A percentile compares a stretch with the other conserved stretches of the same genome.
These are phyloP conservation scores for Phyllostomus discolor DNA, from an alignment of 2,113 vertebrate genomes.

Conservation along the genomic window DNA sequence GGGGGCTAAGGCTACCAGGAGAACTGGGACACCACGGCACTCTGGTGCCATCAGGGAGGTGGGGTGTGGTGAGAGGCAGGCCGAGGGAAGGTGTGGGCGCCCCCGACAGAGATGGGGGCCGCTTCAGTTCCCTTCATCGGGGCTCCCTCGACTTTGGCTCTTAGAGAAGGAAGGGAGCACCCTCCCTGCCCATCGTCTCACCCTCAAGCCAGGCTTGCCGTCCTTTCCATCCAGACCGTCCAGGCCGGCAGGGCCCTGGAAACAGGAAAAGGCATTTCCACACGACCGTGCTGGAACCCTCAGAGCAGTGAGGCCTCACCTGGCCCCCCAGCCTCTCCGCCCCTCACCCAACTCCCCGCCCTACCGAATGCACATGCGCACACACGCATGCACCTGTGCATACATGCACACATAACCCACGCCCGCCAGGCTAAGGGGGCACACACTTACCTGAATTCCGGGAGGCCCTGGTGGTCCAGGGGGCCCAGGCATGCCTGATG, in stretches of 20 bases:
- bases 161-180: background rate
- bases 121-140: background rate
- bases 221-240: slow-evolving; percentile 95
- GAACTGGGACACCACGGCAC: background rate
- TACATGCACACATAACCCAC: rapidly evolving
- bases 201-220: slow-evolving; percentile 91
- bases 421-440: rapidly evolving
- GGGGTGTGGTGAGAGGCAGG: background rate
- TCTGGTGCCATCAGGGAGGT: background rate
- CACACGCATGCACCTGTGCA: rapidly evolving
- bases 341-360: background rate
- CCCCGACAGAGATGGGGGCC: background rate
- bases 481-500: slow-evolving; percentile 84
- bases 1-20: background rate
- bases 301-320: background rate
- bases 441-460: slow-evolving; percentile 82
- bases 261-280: background rate
- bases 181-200: slow-evolving; percentile 60
- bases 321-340: background rate
- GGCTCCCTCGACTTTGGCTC: background rate
- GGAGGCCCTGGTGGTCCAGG: slow-evolving; percentile 87
- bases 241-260: slow-evolving; percentile 90
- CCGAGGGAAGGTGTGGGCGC: background rate
- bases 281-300: background rate
- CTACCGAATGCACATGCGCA: rapidly evolving